Base-by-base conservation (phyloP, 1,140 invertebrate species). In the Mycetomoellerius zeteki region DNA sequence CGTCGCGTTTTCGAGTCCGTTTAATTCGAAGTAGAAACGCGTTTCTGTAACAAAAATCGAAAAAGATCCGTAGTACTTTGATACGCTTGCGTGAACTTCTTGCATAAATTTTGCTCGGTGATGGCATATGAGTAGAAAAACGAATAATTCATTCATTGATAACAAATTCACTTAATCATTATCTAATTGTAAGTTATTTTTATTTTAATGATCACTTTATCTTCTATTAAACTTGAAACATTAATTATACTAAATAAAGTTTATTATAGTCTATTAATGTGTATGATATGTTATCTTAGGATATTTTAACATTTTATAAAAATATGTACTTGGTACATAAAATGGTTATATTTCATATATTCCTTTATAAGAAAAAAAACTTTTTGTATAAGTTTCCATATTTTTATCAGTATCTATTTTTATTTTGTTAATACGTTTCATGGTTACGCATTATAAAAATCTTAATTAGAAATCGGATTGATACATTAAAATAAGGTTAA, bases 401-500 rank as follows among this genome's bases (percentile, higher is more conserved):
- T 58, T 58, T 37, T 19, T 72, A 72, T 72, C 16, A 33, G 43
- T 33, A 21, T 4, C 4, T 60, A 10, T 33, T 19, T 64, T 64
- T 6, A 65, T 21, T 78, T 64, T 33, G 7, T 52, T 3, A 67
- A 80, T 52, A 14, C 1, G 14, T 65, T 65, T 78, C 14, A 47
- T 27, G 12, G 6, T 67, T 33, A 47, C n/a, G 24, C 5, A 16
- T 52, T 58, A 47, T 52, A 27, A 16, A 12, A 43, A 43, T 90
- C 47, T 90, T 84, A 85, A 90, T 87, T 85, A 75, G 33, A 30
- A 80, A 80, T 52, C 64, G 52, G 84, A 75, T 67, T 33, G 27
- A 52, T 14, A 33, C 4, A 58, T 43, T 72, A 33, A 56, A 85
- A 67, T 37, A 58, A 80, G n/a, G n/a, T 0, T 52, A 90, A 89